Conservation (phyloP, 2,888 invertebrate species). For the Anthophora plumipes region DNA sequence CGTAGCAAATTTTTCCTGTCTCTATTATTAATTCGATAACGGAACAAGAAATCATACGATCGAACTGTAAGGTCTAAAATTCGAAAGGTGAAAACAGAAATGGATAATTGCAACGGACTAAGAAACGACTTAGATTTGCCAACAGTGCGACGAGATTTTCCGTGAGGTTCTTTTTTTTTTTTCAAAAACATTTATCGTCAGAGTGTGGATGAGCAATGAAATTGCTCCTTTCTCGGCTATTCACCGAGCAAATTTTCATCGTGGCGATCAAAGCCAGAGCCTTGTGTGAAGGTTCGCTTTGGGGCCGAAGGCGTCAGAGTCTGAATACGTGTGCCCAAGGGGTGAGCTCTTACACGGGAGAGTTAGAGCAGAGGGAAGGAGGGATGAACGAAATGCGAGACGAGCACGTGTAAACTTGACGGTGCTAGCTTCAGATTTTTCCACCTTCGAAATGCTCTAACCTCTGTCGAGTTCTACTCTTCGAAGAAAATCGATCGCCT, state of each 20-base stretch:
- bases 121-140: no score
- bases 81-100: no score
- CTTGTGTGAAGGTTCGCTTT: not conserved
- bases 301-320: not conserved
- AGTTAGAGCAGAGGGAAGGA: not conserved
- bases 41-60: no score
- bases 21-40: no score
- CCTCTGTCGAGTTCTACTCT: not conserved
- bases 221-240: no score
- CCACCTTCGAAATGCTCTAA: not conserved
- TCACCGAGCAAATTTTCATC: not conserved
- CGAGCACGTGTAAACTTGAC: conserved; percentile 48
- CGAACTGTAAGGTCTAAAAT: no score
- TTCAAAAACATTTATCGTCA: no score
- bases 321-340: conserved; percentile 21
- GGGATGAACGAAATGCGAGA: conserved; percentile 36
- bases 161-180: no score
- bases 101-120: no score
- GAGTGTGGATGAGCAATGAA: no score
- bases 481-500: not conserved
- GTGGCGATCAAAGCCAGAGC: not conserved
- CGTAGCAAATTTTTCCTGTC: no score
- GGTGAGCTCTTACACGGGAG: conserved; percentile 31
- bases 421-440: conserved; percentile 50
- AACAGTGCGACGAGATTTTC: no score